phyloP scores from a whole-genome alignment of 2,797 vertebrate species.

The Cyprinodon diabolis region DNA sequence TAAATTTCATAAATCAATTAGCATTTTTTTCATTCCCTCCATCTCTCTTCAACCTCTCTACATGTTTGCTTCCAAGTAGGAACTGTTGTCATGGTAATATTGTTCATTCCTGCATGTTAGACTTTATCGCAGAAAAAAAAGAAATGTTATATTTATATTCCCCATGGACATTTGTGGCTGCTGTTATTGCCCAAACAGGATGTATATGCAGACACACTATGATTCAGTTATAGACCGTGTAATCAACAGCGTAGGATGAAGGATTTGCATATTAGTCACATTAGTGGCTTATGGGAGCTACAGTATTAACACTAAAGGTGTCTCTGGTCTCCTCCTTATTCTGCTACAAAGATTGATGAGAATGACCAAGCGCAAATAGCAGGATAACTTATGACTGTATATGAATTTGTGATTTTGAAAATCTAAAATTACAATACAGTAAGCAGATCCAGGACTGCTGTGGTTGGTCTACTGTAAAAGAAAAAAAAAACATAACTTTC shows the following conservation, averaged over 20 bases:
- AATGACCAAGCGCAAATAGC: not conserved
- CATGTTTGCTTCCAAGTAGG: slow-evolving; percentile 56
- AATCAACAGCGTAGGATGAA: not conserved
- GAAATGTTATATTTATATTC: slow-evolving; percentile 41
- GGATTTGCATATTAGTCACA: not conserved
- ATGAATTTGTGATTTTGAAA: not conserved
- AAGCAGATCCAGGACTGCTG: not conserved
- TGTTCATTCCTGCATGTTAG: slow-evolving; percentile 34
- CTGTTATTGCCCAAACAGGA: slow-evolving; percentile 7
- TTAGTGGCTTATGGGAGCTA: not conserved
- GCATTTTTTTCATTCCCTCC: slow-evolving; percentile 28
- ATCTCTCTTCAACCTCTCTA: slow-evolving; percentile 20
- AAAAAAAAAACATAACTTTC: not conserved
- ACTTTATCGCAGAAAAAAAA: slow-evolving; percentile 12
- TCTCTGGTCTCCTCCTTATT: not conserved
- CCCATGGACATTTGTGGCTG: not conserved
- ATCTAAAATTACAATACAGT: not conserved
- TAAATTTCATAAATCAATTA: slow-evolving; percentile 46
- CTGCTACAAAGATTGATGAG: not conserved
- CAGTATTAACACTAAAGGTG: not conserved
- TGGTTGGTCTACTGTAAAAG: not conserved
- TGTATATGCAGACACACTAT: not conserved
- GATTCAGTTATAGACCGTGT: not conserved
- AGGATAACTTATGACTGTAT: not conserved
- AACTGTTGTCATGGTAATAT: slow-evolving; percentile 73